Percentiles rank a stretch among this genome's conserved stretches.
Conservation (phyloP, 1,140 invertebrate genomes). For the Epicauta chinensis region DNA sequence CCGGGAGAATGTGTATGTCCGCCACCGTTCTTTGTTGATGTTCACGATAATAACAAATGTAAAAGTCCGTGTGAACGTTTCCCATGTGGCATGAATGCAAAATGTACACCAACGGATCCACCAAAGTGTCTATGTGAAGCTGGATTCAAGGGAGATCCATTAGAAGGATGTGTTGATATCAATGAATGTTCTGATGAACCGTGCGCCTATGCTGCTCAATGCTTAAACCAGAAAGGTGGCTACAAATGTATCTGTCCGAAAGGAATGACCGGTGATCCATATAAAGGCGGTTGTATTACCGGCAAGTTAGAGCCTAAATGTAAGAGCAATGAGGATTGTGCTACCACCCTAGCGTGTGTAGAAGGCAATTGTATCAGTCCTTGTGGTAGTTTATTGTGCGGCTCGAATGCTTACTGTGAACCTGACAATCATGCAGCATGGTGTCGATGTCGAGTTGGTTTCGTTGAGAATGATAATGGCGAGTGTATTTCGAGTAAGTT, state of each 20-base stretch:
- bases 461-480: constrained; percentile 63
- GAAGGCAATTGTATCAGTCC: constrained; percentile 74
- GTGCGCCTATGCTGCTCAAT: constrained; percentile 79
- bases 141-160: constrained; percentile 78
- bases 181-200: constrained; percentile 74
- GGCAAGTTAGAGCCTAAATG: constrained; percentile 55
- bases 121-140: constrained; percentile 80
- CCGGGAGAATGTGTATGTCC: constrained; percentile 85
- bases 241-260: constrained; percentile 78
- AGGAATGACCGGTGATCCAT: constrained; percentile 76
- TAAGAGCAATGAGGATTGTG: constrained; percentile 66
- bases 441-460: constrained; percentile 81
- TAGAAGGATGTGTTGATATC: constrained; percentile 74
- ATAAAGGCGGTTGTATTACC: constrained; percentile 67
- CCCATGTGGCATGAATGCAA: constrained; percentile 86
- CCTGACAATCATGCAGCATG: constrained; percentile 81
- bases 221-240: constrained; percentile 77
- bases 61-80: constrained; percentile 85
- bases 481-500: constrained; percentile 71
- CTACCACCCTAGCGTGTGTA: constrained; percentile 69
- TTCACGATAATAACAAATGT: constrained; percentile 71
- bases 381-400: constrained; percentile 70
- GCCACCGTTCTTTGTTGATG: constrained; percentile 79
- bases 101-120: constrained; percentile 83
- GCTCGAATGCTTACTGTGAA: constrained; percentile 79